Conservation (phyloP, 2,888 invertebrate species). For the Mechanitis messenoides region DNA sequence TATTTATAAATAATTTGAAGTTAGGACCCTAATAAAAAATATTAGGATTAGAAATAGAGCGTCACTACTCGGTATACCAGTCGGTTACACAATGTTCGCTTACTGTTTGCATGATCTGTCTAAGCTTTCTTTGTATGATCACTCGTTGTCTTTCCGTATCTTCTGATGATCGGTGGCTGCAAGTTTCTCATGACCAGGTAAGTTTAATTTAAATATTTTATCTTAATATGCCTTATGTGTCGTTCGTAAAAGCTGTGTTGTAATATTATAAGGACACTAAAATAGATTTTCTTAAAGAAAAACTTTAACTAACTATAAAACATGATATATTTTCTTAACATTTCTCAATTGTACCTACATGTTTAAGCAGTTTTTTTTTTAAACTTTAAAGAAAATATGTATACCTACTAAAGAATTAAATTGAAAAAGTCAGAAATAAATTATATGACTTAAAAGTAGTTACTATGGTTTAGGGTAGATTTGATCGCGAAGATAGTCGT, state of each 20-base stretch:
- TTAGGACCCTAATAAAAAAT: constrained; percentile 7
- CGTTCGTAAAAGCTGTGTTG: neutral
- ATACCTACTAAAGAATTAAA: no score
- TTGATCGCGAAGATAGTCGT: no score
- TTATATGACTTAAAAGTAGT: no score
- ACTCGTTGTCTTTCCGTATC: constrained; percentile 17
- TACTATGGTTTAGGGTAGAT: no score
- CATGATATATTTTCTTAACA: no score
- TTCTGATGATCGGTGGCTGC: constrained; percentile 8
- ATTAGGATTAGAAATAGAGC: constrained; percentile 10
- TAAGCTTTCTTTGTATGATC: constrained; percentile 34
- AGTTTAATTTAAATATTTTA: constrained; percentile 13
- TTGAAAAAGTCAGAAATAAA: no score
- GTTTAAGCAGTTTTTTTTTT: no score
- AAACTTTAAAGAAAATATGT: no score
- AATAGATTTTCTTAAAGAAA: no score
- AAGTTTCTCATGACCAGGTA: constrained; percentile 19
- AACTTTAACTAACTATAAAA: no score
- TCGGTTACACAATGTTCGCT: constrained; percentile 31
- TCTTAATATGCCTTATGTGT: neutral
- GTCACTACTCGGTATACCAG: neutral
- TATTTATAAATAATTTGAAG: neutral
- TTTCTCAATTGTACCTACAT: no score
- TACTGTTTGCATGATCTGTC: constrained; percentile 38
- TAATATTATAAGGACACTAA: no score